These are phyloP conservation scores for Centropristis striata DNA, from an alignment of 2,113 vertebrate genomes.

Conservation along the genomic window DNA sequence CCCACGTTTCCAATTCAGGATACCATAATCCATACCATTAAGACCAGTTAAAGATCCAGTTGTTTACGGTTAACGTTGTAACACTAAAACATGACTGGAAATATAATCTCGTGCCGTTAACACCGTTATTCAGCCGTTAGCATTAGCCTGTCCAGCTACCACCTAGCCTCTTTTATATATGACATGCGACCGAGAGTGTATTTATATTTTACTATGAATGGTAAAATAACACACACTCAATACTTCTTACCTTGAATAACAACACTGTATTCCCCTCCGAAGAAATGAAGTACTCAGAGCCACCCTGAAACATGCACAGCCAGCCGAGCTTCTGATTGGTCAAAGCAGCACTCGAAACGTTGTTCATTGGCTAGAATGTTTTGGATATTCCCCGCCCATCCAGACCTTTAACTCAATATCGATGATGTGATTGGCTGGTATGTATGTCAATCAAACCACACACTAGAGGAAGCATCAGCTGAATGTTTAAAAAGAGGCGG, in stretches of 20 bases:
- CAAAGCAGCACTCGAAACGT: background rate
- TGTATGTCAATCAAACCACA: conserved; percentile 34
- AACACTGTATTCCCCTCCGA: conserved; percentile 12
- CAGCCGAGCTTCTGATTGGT: conserved; percentile 70
- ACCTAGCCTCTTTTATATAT: background rate
- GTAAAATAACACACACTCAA: background rate
- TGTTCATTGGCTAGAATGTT: conserved; percentile 60
- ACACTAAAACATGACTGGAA: conserved; percentile 9
- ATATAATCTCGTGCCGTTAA: conserved; percentile 1
- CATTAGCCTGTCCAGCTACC: background rate
- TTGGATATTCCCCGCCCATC: conserved; percentile 56
- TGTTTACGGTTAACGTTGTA: background rate
- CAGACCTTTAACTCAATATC: accelerated
- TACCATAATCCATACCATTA: background rate
- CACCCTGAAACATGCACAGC: conserved; percentile 22
- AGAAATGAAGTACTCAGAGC: conserved; percentile 23
- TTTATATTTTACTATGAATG: background rate
- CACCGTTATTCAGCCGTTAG: conserved; percentile 43
- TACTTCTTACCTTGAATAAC: conserved; percentile 69
- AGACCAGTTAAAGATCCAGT: no score
- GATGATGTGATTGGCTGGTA: conserved; percentile 36
- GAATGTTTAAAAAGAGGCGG: conserved; percentile 12
- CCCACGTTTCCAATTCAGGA: background rate
- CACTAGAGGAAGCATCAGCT: background rate
- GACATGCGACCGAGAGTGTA: background rate